These are phyloP conservation scores for Pollenia angustigena DNA, from an alignment of 2,888 invertebrate species.

Conservation along the genomic window DNA sequence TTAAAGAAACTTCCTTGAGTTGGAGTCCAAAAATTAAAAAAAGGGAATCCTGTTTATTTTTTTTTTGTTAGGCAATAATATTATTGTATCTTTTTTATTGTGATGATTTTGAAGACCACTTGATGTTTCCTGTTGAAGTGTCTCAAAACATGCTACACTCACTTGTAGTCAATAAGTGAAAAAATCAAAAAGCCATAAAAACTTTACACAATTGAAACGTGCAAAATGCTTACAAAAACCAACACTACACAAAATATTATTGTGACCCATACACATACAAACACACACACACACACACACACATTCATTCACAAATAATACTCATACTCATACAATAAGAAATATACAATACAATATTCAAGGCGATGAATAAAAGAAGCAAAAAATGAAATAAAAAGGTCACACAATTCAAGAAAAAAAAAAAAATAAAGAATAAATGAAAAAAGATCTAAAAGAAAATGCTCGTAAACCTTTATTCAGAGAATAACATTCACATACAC, in stretches of 20 bases:
- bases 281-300: neutral
- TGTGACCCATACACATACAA: neutral
- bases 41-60: neutral
- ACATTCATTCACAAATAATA: neutral
- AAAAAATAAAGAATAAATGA: neutral
- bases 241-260: conserved; percentile 44
- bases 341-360: neutral
- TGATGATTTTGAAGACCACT: conserved; percentile 61
- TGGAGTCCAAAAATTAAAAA: neutral
- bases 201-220: conserved; percentile 82
- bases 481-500: conserved; percentile 23
- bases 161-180: conserved; percentile 79
- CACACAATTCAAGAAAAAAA: conserved; percentile 1
- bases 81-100: conserved; percentile 35
- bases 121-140: conserved; percentile 64
- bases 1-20: neutral
- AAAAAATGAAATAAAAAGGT: conserved; percentile 35
- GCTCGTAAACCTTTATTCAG: neutral
- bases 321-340: neutral
- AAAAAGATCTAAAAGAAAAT: conserved; percentile 12
- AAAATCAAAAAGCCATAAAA: conserved; percentile 82
- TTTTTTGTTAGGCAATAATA: conserved; percentile 27
- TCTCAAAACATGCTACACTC: conserved; percentile 42
- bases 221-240: conserved; percentile 77
- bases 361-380: neutral